These are phyloP conservation scores for Rutpela maculata DNA, from an alignment of 2,888 invertebrate genomes.

Conservation along the genomic window DNA sequence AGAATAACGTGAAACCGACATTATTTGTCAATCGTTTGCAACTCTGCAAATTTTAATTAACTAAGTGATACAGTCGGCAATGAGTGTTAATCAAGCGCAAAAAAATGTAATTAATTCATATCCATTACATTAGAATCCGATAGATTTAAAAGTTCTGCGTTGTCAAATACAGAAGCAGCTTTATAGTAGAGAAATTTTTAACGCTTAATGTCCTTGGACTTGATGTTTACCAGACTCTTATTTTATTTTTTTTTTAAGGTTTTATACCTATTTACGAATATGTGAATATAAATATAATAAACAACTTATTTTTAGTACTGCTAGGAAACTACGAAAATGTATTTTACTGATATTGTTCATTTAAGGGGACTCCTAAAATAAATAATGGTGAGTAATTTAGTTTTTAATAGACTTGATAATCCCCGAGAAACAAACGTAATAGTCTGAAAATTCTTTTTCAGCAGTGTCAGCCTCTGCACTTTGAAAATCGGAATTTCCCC, in stretches of 20 bases:
- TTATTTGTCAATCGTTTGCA: slow-evolving; percentile 29
- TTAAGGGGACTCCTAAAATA: not conserved
- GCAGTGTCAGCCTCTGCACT: not conserved
- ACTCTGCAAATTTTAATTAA: slow-evolving; percentile 20
- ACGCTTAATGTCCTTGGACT: slow-evolving; percentile 8
- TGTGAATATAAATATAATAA: not conserved
- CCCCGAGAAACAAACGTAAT: not conserved
- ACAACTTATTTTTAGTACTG: not conserved
- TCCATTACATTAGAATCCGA: not conserved
- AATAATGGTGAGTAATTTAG: not conserved
- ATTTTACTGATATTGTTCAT: not conserved
- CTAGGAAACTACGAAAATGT: too few species aligned
- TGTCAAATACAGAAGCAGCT: not conserved
- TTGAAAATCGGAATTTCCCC: slow-evolving; percentile 1
- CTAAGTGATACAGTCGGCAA: slow-evolving; percentile 6
- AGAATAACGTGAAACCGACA: slow-evolving; percentile 15
- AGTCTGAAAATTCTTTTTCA: not conserved
- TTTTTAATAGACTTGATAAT: not conserved
- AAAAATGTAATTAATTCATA: slow-evolving; percentile 30
- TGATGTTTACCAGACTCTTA: not conserved
- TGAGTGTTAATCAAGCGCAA: slow-evolving; percentile 30
- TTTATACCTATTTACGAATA: not conserved
- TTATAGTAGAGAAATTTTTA: not conserved
- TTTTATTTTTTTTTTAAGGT: slow-evolving; percentile 2
- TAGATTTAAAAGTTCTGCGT: slow-evolving; percentile 9